These are phyloP conservation scores for Gandaritis pyraliata DNA, from an alignment of 2,888 invertebrate genomes.

Conservation along the genomic window DNA sequence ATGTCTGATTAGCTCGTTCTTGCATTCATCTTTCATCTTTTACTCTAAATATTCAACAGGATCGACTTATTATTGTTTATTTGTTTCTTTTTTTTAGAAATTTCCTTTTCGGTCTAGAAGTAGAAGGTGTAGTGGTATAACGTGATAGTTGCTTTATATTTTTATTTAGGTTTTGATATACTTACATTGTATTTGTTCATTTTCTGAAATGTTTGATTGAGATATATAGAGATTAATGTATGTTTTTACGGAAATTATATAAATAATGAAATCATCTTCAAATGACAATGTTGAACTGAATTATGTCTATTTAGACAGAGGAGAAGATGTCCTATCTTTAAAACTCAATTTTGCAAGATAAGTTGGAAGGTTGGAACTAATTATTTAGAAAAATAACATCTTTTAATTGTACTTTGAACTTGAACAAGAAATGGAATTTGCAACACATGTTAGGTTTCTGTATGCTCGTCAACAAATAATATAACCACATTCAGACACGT, in stretches of 20 bases:
- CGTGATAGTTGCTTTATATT: constrained; percentile 25
- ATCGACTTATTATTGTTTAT: constrained; percentile 12
- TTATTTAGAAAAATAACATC: no score
- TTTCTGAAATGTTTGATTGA: not conserved
- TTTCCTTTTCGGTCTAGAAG: constrained; percentile 12
- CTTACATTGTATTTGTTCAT: not conserved
- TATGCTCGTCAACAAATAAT: no score
- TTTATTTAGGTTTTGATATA: not conserved
- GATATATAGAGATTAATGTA: no score
- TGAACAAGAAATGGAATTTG: not conserved
- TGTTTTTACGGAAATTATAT: no score
- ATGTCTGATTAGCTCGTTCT: constrained; percentile 41
- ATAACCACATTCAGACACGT: not conserved
- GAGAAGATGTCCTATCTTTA: no score
- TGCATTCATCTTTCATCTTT: constrained; percentile 30
- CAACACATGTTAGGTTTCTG: not conserved
- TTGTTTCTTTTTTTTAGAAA: constrained; percentile 8
- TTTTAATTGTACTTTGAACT: no score
- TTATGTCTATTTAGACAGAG: no score
- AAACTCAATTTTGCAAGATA: no score
- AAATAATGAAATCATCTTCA: no score
- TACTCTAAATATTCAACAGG: constrained; percentile 28
- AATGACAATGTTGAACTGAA: no score
- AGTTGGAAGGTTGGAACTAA: no score
- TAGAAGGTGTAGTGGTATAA: constrained; percentile 18